phyloP scores from a whole-genome alignment of 2,113 vertebrate species.

The Phylloscopus trochilus region DNA sequence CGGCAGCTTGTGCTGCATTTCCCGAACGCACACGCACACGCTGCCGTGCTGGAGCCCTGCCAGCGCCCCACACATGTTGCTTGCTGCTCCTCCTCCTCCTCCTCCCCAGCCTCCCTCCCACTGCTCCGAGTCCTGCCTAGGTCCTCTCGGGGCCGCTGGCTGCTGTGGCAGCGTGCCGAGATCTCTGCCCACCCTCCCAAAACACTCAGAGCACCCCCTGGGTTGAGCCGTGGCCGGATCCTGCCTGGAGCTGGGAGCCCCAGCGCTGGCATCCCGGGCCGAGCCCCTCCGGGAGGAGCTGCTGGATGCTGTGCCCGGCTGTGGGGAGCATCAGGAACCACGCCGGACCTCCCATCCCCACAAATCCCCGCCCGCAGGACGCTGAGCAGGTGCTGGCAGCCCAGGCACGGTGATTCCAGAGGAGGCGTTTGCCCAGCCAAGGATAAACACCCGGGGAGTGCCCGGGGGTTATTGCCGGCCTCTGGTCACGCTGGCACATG shows the following conservation, averaged over 20 bases:
- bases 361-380: neutral
- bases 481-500: neutral
- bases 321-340: fast-evolving
- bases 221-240: fast-evolving
- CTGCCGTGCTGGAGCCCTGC: conserved; percentile 6
- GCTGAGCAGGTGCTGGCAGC: neutral
- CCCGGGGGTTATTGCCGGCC: neutral
- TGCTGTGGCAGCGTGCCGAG: fast-evolving
- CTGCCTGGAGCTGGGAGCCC: neutral
- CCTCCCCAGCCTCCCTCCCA: neutral
- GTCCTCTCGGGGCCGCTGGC: neutral
- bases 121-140: fast-evolving
- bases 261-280: fast-evolving
- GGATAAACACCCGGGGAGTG: neutral
- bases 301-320: neutral
- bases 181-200: neutral
- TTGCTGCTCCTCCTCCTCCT: neutral
- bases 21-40: neutral
- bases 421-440: neutral
- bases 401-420: neutral
- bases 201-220: neutral
- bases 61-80: neutral
- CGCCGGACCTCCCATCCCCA: fast-evolving
- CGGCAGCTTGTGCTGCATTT: neutral
- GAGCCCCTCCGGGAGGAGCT: fast-evolving